Conservation (phyloP, 1,140 invertebrate species). For the Drosophila yakuba region DNA sequence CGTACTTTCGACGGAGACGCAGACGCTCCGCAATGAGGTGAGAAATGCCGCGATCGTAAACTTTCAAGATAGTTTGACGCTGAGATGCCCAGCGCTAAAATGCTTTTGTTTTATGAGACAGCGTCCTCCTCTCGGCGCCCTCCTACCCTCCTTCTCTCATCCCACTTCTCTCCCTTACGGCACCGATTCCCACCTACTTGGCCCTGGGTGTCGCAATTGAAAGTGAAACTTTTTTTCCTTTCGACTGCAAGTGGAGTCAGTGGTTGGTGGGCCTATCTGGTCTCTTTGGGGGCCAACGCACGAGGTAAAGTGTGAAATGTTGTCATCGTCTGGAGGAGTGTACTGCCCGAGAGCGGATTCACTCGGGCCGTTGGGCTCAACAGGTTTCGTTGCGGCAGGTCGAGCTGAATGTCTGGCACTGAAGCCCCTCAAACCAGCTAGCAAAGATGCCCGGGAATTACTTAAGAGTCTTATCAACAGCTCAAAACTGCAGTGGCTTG, state of each 20-base stretch:
- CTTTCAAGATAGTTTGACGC: conserved; percentile 55
- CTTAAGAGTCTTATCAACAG: not conserved
- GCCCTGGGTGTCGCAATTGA: conserved; percentile 67
- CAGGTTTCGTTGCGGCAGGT: conserved; percentile 27
- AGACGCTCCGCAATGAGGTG: conserved; percentile 63
- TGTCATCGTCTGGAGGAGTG: conserved; percentile 23
- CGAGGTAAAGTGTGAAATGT: conserved; percentile 19
- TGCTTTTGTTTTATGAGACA: conserved; percentile 47
- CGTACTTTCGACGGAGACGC: conserved; percentile 54
- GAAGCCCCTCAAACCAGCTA: not conserved
- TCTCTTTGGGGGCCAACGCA: conserved; percentile 16
- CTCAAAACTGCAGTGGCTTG: too few species aligned
- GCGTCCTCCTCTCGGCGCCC: conserved; percentile 31
- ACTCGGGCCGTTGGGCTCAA: not conserved
- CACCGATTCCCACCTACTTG: too few species aligned
- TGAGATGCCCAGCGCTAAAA: conserved; percentile 19
- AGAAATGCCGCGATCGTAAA: conserved; percentile 78
- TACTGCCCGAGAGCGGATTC: conserved; percentile 13
- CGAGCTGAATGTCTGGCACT: not conserved
- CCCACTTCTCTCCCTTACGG: not conserved
- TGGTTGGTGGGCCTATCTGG: conserved; percentile 41
- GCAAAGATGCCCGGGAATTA: not conserved
- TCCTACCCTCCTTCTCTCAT: not conserved
- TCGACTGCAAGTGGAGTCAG: conserved; percentile 27
- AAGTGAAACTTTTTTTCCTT: conserved; percentile 79